phyloP scores from a whole-genome alignment of 2,797 vertebrate genomes.

The Oreochromis mossambicus region DNA sequence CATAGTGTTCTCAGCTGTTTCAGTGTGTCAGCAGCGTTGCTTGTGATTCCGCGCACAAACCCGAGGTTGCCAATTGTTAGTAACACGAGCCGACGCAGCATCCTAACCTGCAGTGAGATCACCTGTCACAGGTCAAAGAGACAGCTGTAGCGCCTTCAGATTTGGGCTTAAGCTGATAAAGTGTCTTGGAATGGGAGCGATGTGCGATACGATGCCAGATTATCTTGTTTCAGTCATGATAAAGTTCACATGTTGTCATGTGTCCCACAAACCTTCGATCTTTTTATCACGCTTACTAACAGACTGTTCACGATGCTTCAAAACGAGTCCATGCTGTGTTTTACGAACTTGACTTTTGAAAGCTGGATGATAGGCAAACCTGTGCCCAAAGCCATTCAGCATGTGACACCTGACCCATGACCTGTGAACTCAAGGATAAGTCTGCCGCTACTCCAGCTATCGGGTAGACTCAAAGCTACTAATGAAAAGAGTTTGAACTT shows the following conservation, averaged over 20 bases:
- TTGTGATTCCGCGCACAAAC: constrained; percentile 39
- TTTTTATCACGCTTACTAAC: neutral
- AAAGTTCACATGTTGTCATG: constrained; percentile 29
- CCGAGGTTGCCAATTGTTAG: constrained; percentile 59
- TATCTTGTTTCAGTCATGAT: constrained; percentile 43
- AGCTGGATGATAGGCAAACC: neutral
- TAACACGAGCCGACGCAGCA: constrained; percentile 68
- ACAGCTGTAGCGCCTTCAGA: constrained; percentile 58
- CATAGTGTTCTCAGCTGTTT: constrained; percentile 70
- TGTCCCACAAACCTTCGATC: neutral
- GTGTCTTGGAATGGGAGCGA: constrained; percentile 34
- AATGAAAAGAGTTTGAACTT: constrained; percentile 7
- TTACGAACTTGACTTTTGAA: neutral
- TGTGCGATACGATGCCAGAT: constrained; percentile 22
- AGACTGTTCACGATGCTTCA: neutral
- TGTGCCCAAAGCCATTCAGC: constrained; percentile 20
- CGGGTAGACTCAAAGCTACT: constrained; percentile 29
- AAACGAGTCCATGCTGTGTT: neutral
- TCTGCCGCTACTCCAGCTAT: constrained; percentile 38
- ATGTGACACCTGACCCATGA: constrained; percentile 55
- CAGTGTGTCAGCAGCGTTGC: constrained; percentile 46
- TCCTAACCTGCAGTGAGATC: constrained; percentile 63
- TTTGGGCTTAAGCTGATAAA: constrained; percentile 46
- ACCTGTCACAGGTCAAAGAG: constrained; percentile 56
- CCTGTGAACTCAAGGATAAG: constrained; percentile 24